Evolutionary conservation across 2,888 invertebrate species (phyloP), one percentile per base, ranked within the genome.

Genomic region (Apodemia hepburni): DNA sequence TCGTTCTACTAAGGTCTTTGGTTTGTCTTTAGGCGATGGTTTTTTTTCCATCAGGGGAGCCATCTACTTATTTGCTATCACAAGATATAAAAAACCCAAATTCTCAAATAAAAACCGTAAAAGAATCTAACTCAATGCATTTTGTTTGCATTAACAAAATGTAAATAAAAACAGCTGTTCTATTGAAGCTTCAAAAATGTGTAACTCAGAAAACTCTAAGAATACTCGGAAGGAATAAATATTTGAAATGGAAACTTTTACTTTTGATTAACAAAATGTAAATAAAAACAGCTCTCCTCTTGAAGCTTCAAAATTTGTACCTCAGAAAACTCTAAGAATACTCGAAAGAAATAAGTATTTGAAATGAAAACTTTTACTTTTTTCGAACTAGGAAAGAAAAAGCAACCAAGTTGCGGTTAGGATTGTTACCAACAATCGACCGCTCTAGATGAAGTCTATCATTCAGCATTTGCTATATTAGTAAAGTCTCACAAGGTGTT

Each of bases 391-490:
- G 9, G 11, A 11, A 11, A 51, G 22, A 58, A 35, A 35, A 35
- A 58, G 42, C 12, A 42, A 38, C 33, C 17, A 49, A 58, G 54
- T 47, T 64, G 58, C 61, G 27, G 61, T 64, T 61, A 64, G n/a
- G 61, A 61, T 59, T 42, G 51, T 59, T 15, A 15, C 42, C 42
- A 42, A 61, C 64, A 64, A 61, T 64, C 42, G 61, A 61, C 61
- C 29, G 15, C 18, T 61, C 61, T 35, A 18, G 45, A 59, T 29
- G 59, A 29, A 59, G 54, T 64, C 61, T 45, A 42, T 59, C 64
- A 61, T 51, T 64, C 49, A 59, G 61, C 61, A 51, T 64, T 64
- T 64, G 54, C 61, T 59, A 45, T 61, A 59, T 59, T 61, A 54
- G 17, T 64, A 42, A 15, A 42, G 15, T 15, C 42, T 42, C 42